Conservation (phyloP, 2,113 vertebrate species). For the Crotophaga sulcirostris region DNA sequence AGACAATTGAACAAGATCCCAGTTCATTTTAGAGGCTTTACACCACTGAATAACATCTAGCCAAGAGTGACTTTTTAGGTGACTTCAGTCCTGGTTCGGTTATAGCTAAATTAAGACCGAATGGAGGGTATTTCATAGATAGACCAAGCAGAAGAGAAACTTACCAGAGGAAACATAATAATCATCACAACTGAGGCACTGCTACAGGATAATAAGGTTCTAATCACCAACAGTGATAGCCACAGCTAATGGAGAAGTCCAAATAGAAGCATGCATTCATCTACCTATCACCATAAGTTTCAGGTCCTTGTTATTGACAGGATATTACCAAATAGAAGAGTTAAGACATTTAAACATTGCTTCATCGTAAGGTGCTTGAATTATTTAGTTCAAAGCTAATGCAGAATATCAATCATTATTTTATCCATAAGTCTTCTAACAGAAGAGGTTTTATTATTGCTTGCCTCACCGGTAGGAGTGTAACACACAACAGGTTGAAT, state of each 20-base stretch:
- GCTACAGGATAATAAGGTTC: not conserved
- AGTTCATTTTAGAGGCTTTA: not conserved
- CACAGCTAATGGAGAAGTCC: not conserved
- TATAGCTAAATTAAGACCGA: not conserved
- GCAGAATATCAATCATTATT: not conserved
- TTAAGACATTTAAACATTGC: not conserved
- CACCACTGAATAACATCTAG: not conserved
- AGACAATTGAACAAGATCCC: not conserved
- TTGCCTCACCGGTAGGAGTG: not conserved
- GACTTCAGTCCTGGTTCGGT: not conserved
- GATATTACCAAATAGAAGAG: not conserved
- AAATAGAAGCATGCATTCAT: not conserved
- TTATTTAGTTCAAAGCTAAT: not conserved
- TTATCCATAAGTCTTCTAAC: not conserved
- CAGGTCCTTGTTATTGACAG: not conserved
- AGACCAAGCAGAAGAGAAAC: not conserved
- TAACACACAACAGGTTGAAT: not conserved
- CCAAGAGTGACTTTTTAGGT: not conserved
- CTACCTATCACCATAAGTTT: not conserved
- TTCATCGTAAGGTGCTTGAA: not conserved
- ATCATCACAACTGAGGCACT: not conserved
- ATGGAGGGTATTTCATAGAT: not conserved
- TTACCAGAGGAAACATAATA: not conserved
- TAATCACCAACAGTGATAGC: conserved; percentile 4
- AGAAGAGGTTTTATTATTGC: not conserved